A percentile compares a stretch with the other conserved stretches of the same genome.
Conservation (phyloP, 2,113 vertebrate genomes). For the Crotalus tigris region DNA sequence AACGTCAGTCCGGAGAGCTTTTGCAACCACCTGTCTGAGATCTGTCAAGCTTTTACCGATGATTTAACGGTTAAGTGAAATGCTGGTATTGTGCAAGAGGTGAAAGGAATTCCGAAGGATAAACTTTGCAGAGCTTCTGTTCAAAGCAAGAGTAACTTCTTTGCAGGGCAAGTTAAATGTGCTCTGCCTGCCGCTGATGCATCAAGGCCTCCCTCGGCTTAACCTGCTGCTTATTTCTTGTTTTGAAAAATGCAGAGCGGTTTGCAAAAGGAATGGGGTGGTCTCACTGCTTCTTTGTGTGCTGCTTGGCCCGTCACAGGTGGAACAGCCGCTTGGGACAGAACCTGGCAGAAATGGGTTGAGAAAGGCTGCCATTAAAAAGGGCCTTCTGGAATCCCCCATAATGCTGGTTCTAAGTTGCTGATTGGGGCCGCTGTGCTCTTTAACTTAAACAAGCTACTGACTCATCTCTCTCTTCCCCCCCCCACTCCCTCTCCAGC, state of each 20-base stretch:
- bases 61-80: neutral
- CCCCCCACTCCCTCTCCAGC: slow-evolving; percentile 35
- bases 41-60: neutral
- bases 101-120: neutral
- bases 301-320: neutral
- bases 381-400: neutral
- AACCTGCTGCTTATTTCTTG: neutral
- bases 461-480: neutral
- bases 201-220: neutral
- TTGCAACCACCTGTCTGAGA: neutral
- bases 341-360: neutral
- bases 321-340: neutral
- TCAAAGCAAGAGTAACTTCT: neutral
- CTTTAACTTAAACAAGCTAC: neutral
- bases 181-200: neutral
- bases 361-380: neutral
- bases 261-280: neutral
- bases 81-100: neutral
- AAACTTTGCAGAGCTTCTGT: neutral
- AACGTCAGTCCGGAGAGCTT: neutral
- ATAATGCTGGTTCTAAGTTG: neutral
- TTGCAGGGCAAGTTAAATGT: neutral
- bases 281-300: neutral
- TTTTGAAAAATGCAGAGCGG: neutral
- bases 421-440: neutral